phyloP scores from a whole-genome alignment of 1,140 invertebrate genomes.

The Hetaerina americana region DNA sequence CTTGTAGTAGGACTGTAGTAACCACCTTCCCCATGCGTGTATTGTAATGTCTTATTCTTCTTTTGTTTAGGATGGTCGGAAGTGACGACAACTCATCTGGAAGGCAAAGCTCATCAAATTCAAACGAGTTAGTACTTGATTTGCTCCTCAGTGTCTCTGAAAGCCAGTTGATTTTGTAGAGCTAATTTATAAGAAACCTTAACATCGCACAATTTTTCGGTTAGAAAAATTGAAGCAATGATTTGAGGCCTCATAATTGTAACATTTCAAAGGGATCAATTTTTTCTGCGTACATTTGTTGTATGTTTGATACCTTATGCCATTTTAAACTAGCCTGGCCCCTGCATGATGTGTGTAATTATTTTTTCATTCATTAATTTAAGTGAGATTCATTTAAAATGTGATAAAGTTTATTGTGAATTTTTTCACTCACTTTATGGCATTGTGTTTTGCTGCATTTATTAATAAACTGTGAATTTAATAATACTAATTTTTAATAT shows the following conservation, averaged over 20 bases:
- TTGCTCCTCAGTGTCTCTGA: background rate
- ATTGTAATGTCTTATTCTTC: background rate
- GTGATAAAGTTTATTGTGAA: background rate
- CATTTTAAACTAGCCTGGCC: background rate
- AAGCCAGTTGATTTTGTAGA: background rate
- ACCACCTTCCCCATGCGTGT: background rate
- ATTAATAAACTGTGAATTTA: background rate
- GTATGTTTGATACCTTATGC: background rate
- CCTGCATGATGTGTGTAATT: background rate
- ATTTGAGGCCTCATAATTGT: background rate
- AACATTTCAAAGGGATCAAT: background rate
- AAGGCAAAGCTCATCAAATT: background rate
- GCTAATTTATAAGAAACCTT: background rate
- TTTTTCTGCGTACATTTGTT: background rate
- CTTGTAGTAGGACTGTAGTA: background rate
- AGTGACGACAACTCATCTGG: background rate
- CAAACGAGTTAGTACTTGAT: background rate
- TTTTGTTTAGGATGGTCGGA: background rate
- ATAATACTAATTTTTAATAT: background rate
- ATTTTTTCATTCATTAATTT: background rate
- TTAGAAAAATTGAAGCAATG: background rate
- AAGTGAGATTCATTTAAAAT: background rate
- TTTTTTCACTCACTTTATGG: background rate
- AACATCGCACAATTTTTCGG: background rate
- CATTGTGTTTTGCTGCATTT: background rate